Evolutionary conservation across 1,140 invertebrate species (phyloP), one percentile per base, ranked within the genome.

Genomic region (Holcopasites calliopsidis): DNA sequence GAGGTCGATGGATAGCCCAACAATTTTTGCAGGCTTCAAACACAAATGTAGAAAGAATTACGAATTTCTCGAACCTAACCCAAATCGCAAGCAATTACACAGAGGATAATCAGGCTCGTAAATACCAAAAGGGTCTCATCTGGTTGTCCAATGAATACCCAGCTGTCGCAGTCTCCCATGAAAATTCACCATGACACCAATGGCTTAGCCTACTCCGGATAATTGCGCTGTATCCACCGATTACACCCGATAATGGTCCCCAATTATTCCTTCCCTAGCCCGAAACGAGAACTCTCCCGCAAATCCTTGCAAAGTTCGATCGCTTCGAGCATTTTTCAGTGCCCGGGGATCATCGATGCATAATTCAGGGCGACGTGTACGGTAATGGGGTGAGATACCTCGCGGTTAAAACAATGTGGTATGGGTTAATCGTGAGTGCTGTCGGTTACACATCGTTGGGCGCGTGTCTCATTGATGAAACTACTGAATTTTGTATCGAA

Each of bases 241-340:
- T 62, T 44, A 62, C 60, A n/a, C 1, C 16, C 40, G 40, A 38
- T 62, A 62, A 62, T 62, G 42, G 60, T 44, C 40, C 40, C 26
- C 40, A 2, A 3, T n/a, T n/a, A 38, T 18, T 16, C 7, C 16
- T 7, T 8, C 21, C n/a, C n/a, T n/a, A n/a, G n/a, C n/a, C n/a
- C n/a, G n/a, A n/a, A n/a, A n/a, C n/a, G n/a, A n/a, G n/a, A n/a
- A n/a, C n/a, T n/a, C n/a, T n/a, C n/a, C n/a, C n/a, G n/a, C n/a
- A n/a, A n/a, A n/a, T n/a, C n/a, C n/a, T n/a, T n/a, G n/a, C n/a
- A n/a, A n/a, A n/a, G n/a, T n/a, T 4, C 5, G 23, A 31, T 68
- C 26, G 50, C 23, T 68, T 40, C 26, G 18, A 16, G 7, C 5
- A 11, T 1, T 40, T 47, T 58, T 54, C 18, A 2, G 8, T 4